Evolutionary conservation across 2,797 vertebrate species (phyloP), one percentile per base, ranked within the genome.

Genomic region (Monodelphis domestica): DNA sequence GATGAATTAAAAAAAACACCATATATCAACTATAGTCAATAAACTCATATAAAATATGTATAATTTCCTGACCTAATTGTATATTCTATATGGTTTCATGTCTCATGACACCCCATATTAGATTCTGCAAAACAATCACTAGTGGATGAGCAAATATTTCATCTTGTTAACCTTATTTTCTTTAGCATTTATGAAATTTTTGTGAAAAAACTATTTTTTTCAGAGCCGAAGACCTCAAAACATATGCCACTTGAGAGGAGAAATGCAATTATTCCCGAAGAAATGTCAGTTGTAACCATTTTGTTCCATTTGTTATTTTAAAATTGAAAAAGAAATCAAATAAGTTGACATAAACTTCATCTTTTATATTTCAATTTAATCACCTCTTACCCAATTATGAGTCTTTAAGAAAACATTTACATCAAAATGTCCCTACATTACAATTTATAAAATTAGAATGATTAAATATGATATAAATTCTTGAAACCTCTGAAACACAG

Each of bases 331-430:
- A n/a, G 63, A 63, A n/a, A n/a, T 63, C 33, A 4, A 63, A 63
- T 93, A 90, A 84, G 54, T 94, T 96, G 55, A 91, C 24, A 88
- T 52, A 38, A 88, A 93, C 15, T 63, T 63, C 90, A 30, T 11
- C 3, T 92, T 92, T 57, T 51, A 88, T 55, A 70, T 56, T 92
- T 3, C 53, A n/a, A 89, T 89, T 30, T 38, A 94, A 89, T 93
- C 15, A 0, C 33, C 91, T 63, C 51, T 92, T 94, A 90, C 93
- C 89, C 91, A 95, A 90, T 0, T 91, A 91, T 90, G 51, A 10
- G 33, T 63, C 4, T 17, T 63, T 63, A n/a, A n/a, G 30, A 5
- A 94, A 15, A 2, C 5, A 89, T 45, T 90, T 12, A 15, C 53
- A 7, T 91, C 92, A 91, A 88, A 89, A 38, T 53, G n/a, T n/a